These are phyloP conservation scores for Tipula helvola DNA, from an alignment of 2,888 invertebrate species.

Conservation along the genomic window DNA sequence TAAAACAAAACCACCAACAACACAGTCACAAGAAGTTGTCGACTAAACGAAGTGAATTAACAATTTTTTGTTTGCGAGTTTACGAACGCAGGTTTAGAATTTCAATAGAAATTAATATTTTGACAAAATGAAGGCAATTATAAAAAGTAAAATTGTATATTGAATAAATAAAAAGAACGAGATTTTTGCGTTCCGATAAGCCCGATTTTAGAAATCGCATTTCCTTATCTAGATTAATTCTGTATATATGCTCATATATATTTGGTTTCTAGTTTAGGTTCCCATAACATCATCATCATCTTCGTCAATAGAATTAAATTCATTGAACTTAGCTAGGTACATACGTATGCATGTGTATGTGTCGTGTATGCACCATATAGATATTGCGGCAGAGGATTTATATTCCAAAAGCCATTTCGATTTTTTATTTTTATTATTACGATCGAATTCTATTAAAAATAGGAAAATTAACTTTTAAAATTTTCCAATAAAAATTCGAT, in stretches of 20 bases:
- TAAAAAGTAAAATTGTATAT: background rate
- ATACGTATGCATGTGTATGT: background rate
- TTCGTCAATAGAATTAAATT: background rate
- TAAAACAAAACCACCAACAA: background rate
- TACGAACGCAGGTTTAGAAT: background rate
- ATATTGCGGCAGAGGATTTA: background rate
- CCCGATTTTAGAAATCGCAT: background rate
- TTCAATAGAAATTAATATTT: slow-evolving; percentile 4
- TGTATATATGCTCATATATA: background rate
- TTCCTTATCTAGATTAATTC: background rate
- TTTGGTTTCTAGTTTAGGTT: background rate
- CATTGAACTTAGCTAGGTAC: background rate
- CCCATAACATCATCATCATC: background rate
- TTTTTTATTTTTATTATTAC: background rate
- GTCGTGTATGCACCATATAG: background rate
- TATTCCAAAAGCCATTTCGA: background rate
- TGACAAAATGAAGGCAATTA: slow-evolving; percentile 4
- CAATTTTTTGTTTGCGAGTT: background rate
- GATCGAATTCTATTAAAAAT: background rate
- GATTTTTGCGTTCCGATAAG: background rate
- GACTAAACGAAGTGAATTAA: background rate
- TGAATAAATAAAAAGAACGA: background rate
- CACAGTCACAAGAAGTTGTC: background rate
- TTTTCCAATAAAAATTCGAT: background rate
- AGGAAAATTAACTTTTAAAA: background rate